Base-by-base conservation (phyloP, 2,888 invertebrate genomes). In the Nipponacmea schrenckii region DNA sequence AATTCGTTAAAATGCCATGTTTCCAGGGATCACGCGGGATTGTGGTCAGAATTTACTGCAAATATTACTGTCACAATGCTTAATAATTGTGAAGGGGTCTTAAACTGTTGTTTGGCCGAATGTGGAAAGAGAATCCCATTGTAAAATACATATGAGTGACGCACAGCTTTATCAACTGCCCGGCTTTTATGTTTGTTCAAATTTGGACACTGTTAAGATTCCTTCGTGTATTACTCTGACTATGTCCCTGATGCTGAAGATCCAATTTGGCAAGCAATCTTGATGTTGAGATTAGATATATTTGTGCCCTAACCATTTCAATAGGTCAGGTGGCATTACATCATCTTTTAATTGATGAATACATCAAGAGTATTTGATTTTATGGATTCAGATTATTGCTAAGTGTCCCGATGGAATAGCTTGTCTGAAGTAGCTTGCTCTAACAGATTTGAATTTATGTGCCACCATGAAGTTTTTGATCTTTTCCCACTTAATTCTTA, bases 191-290 rank as follows among this genome's bases (percentile, higher is more conserved):
- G n/a, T n/a, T n/a, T n/a, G n/a, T 71, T 26, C 71, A 71, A 71
- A 71, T 62, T 39, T 71, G 71, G 71, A 46, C 39, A 31, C 46
- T 71, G 2, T 27, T 71, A 27, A 69, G 62, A 15, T 20, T 71
- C 17, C 56, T 70, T 2, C 71, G 62, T 68, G 10, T 67, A 20
- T n/a, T 67, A 26, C 17, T 71, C 12, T 2, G 31, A 27, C 12
- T 31, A 69, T 15, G 63, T 69, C 7, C 20, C 10, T 14, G 56
- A 69, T 56, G 1, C n/a, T 63, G 26, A 68, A 2, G 63, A 69
- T 72, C 31, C 62, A 24, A 31, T 26, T 27, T 62, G 64, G 69
- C 45, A 69, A 17, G 26, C 56, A 15, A n/a, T 69, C n/a, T n/a
- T 69, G 8, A 17, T 69, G 10, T 31, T 72, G 31, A 12, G 65